Conservation (phyloP, 2,888 invertebrate genomes). For the Eupithecia subumbrata region DNA sequence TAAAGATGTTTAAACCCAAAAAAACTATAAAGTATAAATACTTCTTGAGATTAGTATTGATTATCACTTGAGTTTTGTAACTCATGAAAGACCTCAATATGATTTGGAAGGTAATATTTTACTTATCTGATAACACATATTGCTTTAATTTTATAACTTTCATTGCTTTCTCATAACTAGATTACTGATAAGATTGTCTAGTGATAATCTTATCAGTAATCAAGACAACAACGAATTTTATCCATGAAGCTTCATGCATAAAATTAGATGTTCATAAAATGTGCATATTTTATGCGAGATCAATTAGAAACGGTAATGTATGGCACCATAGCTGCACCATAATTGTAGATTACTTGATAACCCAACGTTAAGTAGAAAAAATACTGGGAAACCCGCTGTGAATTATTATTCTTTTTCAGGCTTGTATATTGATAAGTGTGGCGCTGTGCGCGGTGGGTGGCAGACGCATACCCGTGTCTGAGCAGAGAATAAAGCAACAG, state of each 20-base stretch:
- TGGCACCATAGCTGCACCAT: background rate
- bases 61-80: constrained; percentile 56
- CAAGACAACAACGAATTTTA: too few species aligned
- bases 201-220: too few species aligned
- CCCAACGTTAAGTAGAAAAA: too few species aligned
- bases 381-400: background rate
- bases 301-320: background rate
- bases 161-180: background rate
- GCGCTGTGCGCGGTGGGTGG: constrained; percentile 60
- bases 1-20: constrained; percentile 59
- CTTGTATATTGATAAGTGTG: constrained; percentile 56
- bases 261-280: background rate
- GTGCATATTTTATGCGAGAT: background rate
- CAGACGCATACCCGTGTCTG: constrained; percentile 60
- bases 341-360: background rate
- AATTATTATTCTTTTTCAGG: constrained; percentile 49
- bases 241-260: background rate
- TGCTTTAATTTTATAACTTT: background rate
- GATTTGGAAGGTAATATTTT: constrained; percentile 67
- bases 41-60: constrained; percentile 50
- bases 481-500: constrained; percentile 57
- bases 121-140: constrained; percentile 10
- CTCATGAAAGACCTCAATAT: constrained; percentile 62
- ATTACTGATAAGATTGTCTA: background rate
- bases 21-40: constrained; percentile 62